phyloP scores from a whole-genome alignment of 2,113 vertebrate species.

The Actenoides lindsayi region DNA sequence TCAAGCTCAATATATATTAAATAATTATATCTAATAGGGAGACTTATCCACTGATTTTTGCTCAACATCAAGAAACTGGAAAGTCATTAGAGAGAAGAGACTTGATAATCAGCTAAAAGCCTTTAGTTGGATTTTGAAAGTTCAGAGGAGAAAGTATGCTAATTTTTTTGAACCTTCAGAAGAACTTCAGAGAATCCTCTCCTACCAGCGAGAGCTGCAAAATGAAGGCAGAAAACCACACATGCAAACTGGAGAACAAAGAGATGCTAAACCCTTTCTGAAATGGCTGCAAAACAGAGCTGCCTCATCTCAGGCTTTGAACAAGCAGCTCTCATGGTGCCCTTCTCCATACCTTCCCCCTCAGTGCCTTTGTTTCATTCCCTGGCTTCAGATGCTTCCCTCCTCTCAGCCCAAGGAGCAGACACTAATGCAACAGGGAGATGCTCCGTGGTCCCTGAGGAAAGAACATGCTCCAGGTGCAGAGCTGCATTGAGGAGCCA shows the following conservation, averaged over 20 bases:
- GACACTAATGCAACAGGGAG: background rate
- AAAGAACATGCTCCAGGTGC: no score
- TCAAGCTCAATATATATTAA: slow-evolving; percentile 31
- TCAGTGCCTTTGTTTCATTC: rapidly evolving
- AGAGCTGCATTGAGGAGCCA: background rate
- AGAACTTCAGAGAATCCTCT: background rate
- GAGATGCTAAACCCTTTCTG: background rate
- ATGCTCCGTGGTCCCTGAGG: no score
- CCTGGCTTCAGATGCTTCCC: rapidly evolving
- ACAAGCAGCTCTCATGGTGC: rapidly evolving
- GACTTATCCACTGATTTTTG: slow-evolving; percentile 34
- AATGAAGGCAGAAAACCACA: background rate
- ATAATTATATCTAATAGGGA: slow-evolving; percentile 41
- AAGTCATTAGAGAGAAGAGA: slow-evolving; percentile 42
- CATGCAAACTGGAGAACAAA: background rate
- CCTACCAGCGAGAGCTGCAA: background rate
- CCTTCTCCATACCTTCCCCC: rapidly evolving
- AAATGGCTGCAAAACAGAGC: background rate
- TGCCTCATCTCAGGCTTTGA: background rate
- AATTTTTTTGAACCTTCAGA: background rate
- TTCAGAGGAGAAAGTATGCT: slow-evolving; percentile 20
- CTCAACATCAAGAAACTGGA: slow-evolving; percentile 28
- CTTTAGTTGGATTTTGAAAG: slow-evolving; percentile 21
- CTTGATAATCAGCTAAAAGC: slow-evolving; percentile 18
- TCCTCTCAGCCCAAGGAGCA: background rate